Evolutionary conservation across 2,888 invertebrate species (phyloP).

Genomic region (Thereva nobilitata): DNA sequence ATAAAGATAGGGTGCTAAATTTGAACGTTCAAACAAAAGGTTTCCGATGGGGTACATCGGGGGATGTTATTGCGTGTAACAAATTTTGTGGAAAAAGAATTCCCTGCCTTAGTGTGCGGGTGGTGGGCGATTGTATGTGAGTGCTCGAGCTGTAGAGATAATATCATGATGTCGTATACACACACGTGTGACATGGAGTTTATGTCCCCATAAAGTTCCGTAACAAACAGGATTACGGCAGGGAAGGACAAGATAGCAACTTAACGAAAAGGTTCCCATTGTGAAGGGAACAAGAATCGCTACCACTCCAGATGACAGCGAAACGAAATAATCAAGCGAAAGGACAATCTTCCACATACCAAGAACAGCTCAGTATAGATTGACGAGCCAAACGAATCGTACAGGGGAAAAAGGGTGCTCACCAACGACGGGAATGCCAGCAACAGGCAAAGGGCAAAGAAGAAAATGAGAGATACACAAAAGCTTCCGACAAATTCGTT

Average conservation of each 20-base stretch:
- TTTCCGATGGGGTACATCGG: constrained; percentile 21
- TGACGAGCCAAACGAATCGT: too few species aligned
- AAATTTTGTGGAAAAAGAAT: constrained; percentile 31
- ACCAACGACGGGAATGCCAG: not conserved
- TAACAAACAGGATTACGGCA: constrained; percentile 23
- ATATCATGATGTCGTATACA: not conserved
- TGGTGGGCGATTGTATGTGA: not conserved
- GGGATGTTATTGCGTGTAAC: constrained; percentile 32
- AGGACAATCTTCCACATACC: constrained; percentile 6
- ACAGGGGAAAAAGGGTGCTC: not conserved
- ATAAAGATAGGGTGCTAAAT: constrained; percentile 18
- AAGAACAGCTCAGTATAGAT: too few species aligned
- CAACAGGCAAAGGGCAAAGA: constrained; percentile 12
- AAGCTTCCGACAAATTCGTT: constrained; percentile 27
- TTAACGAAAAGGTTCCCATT: constrained; percentile 3
- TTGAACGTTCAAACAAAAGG: constrained; percentile 24
- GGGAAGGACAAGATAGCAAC: constrained; percentile 2
- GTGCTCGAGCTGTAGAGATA: constrained; percentile 5
- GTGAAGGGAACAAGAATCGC: constrained; percentile 15
- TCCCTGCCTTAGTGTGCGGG: not conserved
- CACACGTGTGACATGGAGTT: not conserved
- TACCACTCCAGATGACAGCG: constrained; percentile 9
- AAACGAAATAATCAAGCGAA: constrained; percentile 22
- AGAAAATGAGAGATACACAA: constrained; percentile 8
- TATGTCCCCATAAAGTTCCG: constrained; percentile 28